Conservation (phyloP, 2,797 vertebrate species). For the Malurus splendens region DNA sequence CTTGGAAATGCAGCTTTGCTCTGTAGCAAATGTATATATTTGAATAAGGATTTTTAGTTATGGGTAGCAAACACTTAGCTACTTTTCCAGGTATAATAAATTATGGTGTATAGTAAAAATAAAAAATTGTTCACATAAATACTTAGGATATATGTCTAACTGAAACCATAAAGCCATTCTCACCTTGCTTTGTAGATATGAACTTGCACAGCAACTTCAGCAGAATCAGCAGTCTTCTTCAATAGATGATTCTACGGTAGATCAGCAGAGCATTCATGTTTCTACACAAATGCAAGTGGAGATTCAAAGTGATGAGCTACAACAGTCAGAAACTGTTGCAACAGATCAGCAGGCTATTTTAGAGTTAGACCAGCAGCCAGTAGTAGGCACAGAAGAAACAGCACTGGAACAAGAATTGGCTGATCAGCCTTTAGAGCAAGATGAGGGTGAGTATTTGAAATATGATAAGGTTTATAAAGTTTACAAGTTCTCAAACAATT, state of each 20-base stretch:
- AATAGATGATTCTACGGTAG: conserved; percentile 77
- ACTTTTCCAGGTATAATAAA: neutral
- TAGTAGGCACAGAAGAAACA: conserved; percentile 81
- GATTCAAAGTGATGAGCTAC: conserved; percentile 80
- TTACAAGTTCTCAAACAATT: neutral
- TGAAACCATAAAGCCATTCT: neutral
- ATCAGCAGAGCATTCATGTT: conserved; percentile 71
- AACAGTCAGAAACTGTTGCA: conserved; percentile 63
- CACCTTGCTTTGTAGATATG: conserved; percentile 76
- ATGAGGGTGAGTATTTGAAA: conserved; percentile 76
- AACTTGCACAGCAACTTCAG: conserved; percentile 91
- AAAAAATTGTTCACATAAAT: neutral
- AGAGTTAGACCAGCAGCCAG: conserved; percentile 82
- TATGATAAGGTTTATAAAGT: neutral
- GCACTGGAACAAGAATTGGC: conserved; percentile 77
- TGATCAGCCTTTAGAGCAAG: conserved; percentile 82
- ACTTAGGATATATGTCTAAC: neutral
- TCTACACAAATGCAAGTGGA: conserved; percentile 85
- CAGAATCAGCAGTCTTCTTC: conserved; percentile 78
- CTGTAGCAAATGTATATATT: neutral
- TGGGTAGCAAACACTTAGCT: neutral
- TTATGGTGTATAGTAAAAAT: neutral
- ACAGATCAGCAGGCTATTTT: conserved; percentile 84
- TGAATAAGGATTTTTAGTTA: neutral
- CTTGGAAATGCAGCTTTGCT: neutral